A percentile compares a stretch with the other conserved stretches of the same genome.
Conservation (phyloP, 2,113 vertebrate genomes). For the Stegostoma tigrinum region DNA sequence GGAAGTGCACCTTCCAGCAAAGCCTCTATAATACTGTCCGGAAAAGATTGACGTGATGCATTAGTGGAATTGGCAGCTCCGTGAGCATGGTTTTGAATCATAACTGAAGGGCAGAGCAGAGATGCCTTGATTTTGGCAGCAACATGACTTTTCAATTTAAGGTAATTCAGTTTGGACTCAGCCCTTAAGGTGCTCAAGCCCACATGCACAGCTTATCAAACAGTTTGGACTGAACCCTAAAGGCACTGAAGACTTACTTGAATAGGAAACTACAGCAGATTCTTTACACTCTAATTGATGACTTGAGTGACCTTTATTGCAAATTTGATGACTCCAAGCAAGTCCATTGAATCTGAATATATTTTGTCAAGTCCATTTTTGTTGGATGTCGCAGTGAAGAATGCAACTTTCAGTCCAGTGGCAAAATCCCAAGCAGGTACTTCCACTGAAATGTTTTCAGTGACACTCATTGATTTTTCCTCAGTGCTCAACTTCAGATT, state of each 20-base stretch:
- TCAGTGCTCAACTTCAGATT: not conserved
- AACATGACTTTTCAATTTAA: conserved; percentile 29
- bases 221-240: not conserved
- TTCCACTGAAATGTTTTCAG: not conserved
- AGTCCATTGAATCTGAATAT: not conserved
- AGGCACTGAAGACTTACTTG: not conserved
- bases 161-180: not conserved
- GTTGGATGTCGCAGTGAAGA: not conserved
- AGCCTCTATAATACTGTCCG: not conserved
- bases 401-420: not conserved
- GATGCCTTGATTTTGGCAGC: not conserved
- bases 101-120: not conserved
- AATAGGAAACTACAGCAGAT: not conserved
- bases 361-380: not conserved
- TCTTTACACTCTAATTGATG: not conserved
- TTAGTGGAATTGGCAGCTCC: not conserved
- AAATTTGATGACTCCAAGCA: not conserved
- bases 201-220: not conserved
- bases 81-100: not conserved
- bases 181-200: not conserved
- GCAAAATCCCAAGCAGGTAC: not conserved
- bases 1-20: not conserved
- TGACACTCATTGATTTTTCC: not conserved
- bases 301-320: not conserved
- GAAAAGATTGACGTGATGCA: conserved; percentile 1